These are phyloP conservation scores for Venturia canescens DNA, from an alignment of 1,140 invertebrate species.

Conservation along the genomic window DNA sequence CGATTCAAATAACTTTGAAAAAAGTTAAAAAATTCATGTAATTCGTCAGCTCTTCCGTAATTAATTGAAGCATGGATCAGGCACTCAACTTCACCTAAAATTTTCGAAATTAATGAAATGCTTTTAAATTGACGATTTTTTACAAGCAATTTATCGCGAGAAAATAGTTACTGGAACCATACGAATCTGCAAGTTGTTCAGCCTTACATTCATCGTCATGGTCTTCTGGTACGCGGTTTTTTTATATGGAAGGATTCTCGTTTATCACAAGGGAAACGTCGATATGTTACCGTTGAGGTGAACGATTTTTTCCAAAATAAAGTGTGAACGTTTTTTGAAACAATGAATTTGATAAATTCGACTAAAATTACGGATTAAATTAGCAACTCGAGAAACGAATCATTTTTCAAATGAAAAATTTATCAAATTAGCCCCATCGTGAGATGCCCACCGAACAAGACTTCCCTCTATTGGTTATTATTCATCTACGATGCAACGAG, in stretches of 20 bases:
- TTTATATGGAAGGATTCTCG: constrained; percentile 22
- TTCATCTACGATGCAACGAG: constrained; percentile 12
- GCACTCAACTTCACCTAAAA: too few relatives aligned
- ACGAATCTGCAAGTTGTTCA: constrained; percentile 35
- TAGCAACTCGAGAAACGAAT: background rate
- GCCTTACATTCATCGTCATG: constrained; percentile 32
- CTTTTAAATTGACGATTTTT: background rate
- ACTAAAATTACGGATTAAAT: background rate
- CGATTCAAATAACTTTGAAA: too few relatives aligned
- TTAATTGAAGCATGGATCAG: too few relatives aligned
- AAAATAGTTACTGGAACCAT: constrained; percentile 23
- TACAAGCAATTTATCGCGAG: constrained; percentile 30
- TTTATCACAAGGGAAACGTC: constrained; percentile 23
- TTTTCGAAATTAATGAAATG: background rate
- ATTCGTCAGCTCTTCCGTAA: too few relatives aligned
- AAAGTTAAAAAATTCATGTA: too few relatives aligned
- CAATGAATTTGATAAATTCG: background rate
- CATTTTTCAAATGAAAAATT: background rate
- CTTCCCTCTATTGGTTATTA: constrained; percentile 24
- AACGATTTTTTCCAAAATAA: background rate
- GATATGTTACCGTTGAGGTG: constrained; percentile 33
- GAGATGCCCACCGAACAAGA: background rate
- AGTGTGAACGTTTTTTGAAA: background rate
- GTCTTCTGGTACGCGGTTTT: constrained; percentile 35
- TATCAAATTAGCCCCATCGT: constrained; percentile 6